phyloP scores from a whole-genome alignment of 2,888 invertebrate genomes.

The Norana najaformis region DNA sequence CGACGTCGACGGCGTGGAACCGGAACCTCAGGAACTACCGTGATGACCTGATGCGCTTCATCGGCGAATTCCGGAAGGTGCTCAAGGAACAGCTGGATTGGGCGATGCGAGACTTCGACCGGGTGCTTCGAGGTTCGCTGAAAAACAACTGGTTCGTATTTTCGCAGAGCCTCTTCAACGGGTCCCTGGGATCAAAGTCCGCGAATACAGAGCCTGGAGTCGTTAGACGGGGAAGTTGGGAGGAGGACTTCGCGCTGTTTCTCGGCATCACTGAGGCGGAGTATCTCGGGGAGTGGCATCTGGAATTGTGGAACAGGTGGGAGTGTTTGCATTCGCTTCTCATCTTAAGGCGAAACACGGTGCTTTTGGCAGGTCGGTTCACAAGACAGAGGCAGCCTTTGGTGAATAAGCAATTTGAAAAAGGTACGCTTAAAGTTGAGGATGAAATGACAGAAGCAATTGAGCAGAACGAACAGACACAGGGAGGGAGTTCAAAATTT shows the following conservation, averaged over 20 bases:
- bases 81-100: background rate
- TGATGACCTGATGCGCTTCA: background rate
- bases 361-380: too few species aligned
- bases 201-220: background rate
- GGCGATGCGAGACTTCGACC: background rate
- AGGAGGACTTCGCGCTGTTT: conserved; percentile 13
- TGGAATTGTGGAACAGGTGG: background rate
- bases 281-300: background rate
- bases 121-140: background rate
- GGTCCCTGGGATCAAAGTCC: background rate
- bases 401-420: too few species aligned
- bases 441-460: too few species aligned
- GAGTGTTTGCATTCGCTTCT: background rate
- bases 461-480: too few species aligned
- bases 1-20: background rate
- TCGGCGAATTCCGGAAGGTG: background rate
- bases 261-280: background rate
- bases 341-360: too few species aligned
- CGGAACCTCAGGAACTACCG: background rate
- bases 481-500: too few species aligned
- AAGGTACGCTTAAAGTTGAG: too few species aligned
- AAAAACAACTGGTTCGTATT: background rate
- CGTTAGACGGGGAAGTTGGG: background rate
- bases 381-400: too few species aligned
- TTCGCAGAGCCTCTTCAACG: conserved; percentile 13